Conservation (phyloP, 92 coral and sea anemone species). For the Heliopora coerulea region DNA sequence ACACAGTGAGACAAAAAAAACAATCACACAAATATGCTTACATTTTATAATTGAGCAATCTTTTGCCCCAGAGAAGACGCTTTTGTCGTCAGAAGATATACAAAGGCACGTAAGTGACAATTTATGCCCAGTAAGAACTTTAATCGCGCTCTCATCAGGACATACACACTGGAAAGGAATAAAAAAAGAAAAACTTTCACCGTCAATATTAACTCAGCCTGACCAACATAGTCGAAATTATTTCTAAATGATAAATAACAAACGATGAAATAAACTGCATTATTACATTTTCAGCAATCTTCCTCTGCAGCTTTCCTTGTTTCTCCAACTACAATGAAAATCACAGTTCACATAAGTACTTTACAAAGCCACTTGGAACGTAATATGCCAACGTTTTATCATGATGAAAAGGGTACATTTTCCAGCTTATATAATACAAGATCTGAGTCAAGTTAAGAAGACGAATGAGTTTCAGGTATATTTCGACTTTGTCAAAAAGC, state of each 20-base stretch:
- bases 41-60: slow-evolving; percentile 92
- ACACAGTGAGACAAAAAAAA: no score
- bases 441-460: no score
- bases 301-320: slow-evolving; percentile 72
- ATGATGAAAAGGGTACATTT: no score
- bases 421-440: no score
- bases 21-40: slow-evolving; percentile 33
- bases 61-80: slow-evolving; percentile 83
- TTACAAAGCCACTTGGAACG: no score
- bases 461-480: no score
- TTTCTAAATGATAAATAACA: background rate
- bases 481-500: no score
- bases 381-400: no score
- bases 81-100: slow-evolving; percentile 81
- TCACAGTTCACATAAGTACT: no score
- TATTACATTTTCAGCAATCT: slow-evolving; percentile 83
- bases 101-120: slow-evolving; percentile 88
- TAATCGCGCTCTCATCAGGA: slow-evolving; percentile 56
- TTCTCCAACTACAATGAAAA: slow-evolving; percentile 70
- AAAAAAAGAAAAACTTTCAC: background rate
- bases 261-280: background rate
- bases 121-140: slow-evolving; percentile 84
- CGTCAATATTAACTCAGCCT: no score
- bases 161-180: slow-evolving; percentile 57
- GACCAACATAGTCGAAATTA: background rate